These are phyloP conservation scores for Drosophila atripex DNA, from an alignment of 2,888 invertebrate species.

Conservation along the genomic window DNA sequence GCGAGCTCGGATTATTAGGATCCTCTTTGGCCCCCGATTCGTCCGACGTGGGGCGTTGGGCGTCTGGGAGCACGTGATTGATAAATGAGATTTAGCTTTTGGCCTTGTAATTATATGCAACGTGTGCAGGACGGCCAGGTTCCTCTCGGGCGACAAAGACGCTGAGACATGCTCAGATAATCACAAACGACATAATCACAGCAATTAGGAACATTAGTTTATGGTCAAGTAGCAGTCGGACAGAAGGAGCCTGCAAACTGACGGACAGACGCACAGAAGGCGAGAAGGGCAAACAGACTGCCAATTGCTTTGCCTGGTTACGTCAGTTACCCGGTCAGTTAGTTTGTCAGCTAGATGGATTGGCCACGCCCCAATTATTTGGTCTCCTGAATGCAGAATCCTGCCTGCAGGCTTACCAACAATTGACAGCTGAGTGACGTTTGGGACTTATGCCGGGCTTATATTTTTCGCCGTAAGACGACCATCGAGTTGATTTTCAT, in stretches of 20 bases:
- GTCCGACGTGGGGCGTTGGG: conserved; percentile 1
- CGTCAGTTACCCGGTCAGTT: conserved; percentile 37
- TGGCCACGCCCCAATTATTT: conserved; percentile 40
- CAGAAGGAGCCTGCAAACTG: not conserved
- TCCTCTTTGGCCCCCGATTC: too few species aligned
- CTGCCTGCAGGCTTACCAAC: conserved; percentile 14
- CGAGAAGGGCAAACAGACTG: not conserved
- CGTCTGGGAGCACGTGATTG: conserved; percentile 50
- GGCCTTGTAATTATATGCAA: conserved; percentile 64
- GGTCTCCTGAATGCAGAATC: conserved; percentile 4
- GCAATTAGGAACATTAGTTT: conserved; percentile 73
- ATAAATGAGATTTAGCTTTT: conserved; percentile 68
- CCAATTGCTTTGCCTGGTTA: conserved; percentile 33
- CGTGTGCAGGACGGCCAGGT: conserved; percentile 19
- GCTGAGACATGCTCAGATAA: conserved; percentile 42
- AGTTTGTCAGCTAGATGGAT: conserved; percentile 22
- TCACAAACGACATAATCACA: conserved; percentile 69
- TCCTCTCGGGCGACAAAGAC: conserved; percentile 11
- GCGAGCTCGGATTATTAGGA: too few species aligned
- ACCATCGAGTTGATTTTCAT: conserved; percentile 53
- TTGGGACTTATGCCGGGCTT: conserved; percentile 47
- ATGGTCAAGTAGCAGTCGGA: conserved; percentile 51
- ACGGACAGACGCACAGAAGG: conserved; percentile 10
- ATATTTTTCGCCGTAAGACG: conserved; percentile 49
- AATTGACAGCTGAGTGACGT: conserved; percentile 52